Evolutionary conservation across 2,888 invertebrate species (phyloP).

Genomic region (Theretra japonica): DNA sequence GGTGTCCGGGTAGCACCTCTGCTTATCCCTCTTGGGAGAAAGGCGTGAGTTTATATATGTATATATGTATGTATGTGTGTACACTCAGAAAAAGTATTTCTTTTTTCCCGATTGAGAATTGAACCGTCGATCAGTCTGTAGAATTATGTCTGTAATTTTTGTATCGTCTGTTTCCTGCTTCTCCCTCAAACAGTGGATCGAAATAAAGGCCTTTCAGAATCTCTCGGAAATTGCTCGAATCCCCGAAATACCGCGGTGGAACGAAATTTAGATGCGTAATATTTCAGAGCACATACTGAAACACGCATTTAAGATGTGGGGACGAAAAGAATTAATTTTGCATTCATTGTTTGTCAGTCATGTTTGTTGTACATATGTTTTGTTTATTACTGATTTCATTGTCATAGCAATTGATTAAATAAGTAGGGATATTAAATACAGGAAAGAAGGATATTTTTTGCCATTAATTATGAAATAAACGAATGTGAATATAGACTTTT

Average conservation of each 20-base stretch:
- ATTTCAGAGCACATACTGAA: slow-evolving; percentile 1
- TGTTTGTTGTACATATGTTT: not conserved
- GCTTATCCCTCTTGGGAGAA: too few relatives aligned
- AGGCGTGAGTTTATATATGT: too few relatives aligned
- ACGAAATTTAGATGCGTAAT: slow-evolving; percentile 14
- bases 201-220: slow-evolving; percentile 11
- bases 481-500: too few relatives aligned
- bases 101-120: not conserved
- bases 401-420: not conserved
- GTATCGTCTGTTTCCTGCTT: not conserved
- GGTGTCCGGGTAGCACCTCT: too few relatives aligned
- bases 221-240: slow-evolving; percentile 18
- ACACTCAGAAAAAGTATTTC: not conserved
- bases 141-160: not conserved
- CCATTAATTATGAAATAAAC: not conserved
- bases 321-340: slow-evolving; percentile 2
- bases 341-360: slow-evolving; percentile 1
- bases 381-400: not conserved
- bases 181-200: not conserved
- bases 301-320: slow-evolving; percentile 3
- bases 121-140: not conserved
- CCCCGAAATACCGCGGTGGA: slow-evolving; percentile 14
- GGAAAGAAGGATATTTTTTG: not conserved
- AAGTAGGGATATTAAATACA: not conserved
- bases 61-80: too few relatives aligned